Evolutionary conservation across 2,113 vertebrate genomes (phyloP).

Genomic region (Sander lucioperca): DNA sequence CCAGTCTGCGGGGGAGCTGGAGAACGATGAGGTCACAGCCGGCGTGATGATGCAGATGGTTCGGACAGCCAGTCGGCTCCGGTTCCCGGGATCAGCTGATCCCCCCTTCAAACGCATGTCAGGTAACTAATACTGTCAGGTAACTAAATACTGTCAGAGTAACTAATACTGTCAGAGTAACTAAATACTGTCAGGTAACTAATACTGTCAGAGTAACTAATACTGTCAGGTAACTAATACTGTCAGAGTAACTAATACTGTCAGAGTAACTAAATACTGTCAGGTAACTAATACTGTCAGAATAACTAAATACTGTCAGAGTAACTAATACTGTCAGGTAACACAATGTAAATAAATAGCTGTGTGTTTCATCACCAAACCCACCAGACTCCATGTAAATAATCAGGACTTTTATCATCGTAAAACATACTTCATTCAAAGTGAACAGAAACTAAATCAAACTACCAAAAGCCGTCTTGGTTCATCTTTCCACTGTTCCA

Average conservation of each 20-base stretch:
- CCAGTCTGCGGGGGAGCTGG: slow-evolving; percentile 91
- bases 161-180: slow-evolving; percentile 75
- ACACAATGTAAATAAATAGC: too few species aligned
- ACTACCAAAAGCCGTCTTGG: too few species aligned
- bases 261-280: slow-evolving; percentile 69
- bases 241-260: slow-evolving; percentile 85
- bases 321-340: too few species aligned
- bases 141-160: too few species aligned
- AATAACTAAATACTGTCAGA: slow-evolving; percentile 75
- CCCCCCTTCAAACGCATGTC: slow-evolving; percentile 92
- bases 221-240: too few species aligned
- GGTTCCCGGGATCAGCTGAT: slow-evolving; percentile 82
- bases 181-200: too few species aligned
- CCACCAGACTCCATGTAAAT: too few species aligned
- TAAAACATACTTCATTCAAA: too few species aligned
- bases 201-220: slow-evolving; percentile 75
- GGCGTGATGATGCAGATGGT: slow-evolving; percentile 91
- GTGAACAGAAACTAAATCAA: too few species aligned
- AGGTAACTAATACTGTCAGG: slow-evolving; percentile 72
- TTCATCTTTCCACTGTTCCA: too few species aligned
- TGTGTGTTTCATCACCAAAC: too few species aligned
- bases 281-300: slow-evolving; percentile 77
- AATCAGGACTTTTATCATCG: too few species aligned
- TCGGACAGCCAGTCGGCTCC: slow-evolving; percentile 88
- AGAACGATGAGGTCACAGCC: slow-evolving; percentile 92